Conservation (phyloP, 2,888 invertebrate genomes). For the Cremastinae sp. region DNA sequence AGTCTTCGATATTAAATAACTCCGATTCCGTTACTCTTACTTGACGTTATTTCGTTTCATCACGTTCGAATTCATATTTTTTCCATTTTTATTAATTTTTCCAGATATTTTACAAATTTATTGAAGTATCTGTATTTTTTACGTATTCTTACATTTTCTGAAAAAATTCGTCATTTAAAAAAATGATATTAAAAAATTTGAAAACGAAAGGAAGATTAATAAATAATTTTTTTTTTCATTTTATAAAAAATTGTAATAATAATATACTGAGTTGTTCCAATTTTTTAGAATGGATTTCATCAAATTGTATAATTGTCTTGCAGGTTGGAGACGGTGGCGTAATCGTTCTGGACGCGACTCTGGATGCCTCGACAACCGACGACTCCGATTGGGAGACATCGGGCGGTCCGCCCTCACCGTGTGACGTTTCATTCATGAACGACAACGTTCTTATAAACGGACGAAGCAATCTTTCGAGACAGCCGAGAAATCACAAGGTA, state of each 20-base stretch:
- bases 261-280: background rate
- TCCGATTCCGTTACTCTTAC: slow-evolving; percentile 15
- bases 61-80: too few relatives aligned
- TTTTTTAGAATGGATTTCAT: background rate
- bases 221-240: background rate
- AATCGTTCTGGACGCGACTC: slow-evolving; percentile 83
- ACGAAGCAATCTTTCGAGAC: slow-evolving; percentile 89
- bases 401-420: slow-evolving; percentile 88
- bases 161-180: slow-evolving; percentile 16
- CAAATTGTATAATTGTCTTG: slow-evolving; percentile 65
- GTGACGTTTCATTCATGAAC: slow-evolving; percentile 91
- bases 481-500: slow-evolving; percentile 84
- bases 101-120: too few relatives aligned
- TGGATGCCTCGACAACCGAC: slow-evolving; percentile 84
- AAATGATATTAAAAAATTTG: background rate
- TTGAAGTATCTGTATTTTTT: too few relatives aligned
- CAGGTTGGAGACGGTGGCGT: slow-evolving; percentile 85
- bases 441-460: slow-evolving; percentile 95
- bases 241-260: background rate
- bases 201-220: background rate
- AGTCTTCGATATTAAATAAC: slow-evolving; percentile 7
- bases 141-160: too few relatives aligned
- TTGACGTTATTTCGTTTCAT: too few relatives aligned
- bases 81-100: too few relatives aligned
- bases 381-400: slow-evolving; percentile 82